Evolutionary conservation across 2,797 vertebrate species (phyloP).

Genomic region (Smutsia gigantea): DNA sequence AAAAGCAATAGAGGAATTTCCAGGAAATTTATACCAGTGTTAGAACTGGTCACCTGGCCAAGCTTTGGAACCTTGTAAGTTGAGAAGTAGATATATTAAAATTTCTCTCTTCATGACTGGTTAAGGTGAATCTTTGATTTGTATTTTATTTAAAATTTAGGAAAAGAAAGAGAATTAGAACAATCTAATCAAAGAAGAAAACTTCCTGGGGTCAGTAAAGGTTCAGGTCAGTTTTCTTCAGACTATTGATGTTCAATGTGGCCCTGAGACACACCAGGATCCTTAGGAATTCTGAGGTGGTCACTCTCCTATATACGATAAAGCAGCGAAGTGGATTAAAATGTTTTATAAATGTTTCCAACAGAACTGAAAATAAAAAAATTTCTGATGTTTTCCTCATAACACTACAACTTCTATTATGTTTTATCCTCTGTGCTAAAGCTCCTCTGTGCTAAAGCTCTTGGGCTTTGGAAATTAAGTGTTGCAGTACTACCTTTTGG

Average conservation of each 20-base stretch:
- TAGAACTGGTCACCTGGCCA: slow-evolving; percentile 23
- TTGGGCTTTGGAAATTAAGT: neutral
- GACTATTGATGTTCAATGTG: neutral
- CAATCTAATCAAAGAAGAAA: slow-evolving; percentile 22
- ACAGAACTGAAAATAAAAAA: neutral
- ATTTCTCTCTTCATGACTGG: slow-evolving; percentile 30
- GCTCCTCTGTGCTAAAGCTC: neutral
- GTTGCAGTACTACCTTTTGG: neutral
- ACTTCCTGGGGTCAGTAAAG: neutral
- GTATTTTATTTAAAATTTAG: slow-evolving; percentile 36
- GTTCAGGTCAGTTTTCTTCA: neutral
- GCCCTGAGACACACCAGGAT: neutral
- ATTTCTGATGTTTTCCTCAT: neutral
- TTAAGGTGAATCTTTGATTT: slow-evolving; percentile 27
- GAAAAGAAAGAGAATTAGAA: neutral
- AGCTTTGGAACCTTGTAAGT: slow-evolving; percentile 9
- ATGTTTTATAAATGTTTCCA: slow-evolving; percentile 24
- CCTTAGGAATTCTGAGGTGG: neutral
- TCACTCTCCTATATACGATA: neutral
- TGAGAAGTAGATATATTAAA: slow-evolving; percentile 41
- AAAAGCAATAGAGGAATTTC: slow-evolving; percentile 13
- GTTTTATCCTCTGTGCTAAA: neutral
- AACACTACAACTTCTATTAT: neutral
- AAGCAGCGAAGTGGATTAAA: neutral
- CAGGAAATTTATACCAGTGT: neutral